Evolutionary conservation across 2,888 invertebrate species (phyloP).

Genomic region (Busseola fusca): DNA sequence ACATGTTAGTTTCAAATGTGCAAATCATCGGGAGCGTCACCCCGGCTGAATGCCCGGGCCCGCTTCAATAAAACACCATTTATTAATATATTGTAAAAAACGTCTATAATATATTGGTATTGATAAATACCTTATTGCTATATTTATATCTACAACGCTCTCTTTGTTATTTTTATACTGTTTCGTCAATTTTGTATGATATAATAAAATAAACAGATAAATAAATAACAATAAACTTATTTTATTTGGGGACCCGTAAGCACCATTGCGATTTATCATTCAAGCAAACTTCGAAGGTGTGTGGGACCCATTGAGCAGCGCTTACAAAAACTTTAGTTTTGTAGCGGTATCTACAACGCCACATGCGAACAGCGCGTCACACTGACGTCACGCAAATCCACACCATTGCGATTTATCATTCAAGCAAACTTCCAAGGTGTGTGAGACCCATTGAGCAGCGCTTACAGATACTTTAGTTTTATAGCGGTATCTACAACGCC

Average conservation of each 20-base stretch:
- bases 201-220: slow-evolving; percentile 44
- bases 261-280: no score
- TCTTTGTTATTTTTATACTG: slow-evolving; percentile 67
- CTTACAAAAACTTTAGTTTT: background rate
- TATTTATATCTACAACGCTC: slow-evolving; percentile 42
- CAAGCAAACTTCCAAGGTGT: no score
- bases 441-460: no score
- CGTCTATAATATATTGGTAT: slow-evolving; percentile 24
- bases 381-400: no score
- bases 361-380: no score
- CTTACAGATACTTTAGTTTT: background rate
- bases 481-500: no score
- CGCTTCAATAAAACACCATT: slow-evolving; percentile 31
- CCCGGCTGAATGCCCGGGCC: slow-evolving; percentile 46
- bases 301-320: no score
- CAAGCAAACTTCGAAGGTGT: no score
- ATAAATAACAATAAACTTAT: slow-evolving; percentile 23
- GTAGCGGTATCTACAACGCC: no score
- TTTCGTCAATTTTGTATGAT: slow-evolving; percentile 63
- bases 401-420: no score
- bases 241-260: slow-evolving; percentile 28
- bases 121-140: slow-evolving; percentile 15
- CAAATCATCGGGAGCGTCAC: slow-evolving; percentile 31
- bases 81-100: slow-evolving; percentile 7
- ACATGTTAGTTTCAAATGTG: slow-evolving; percentile 6